A percentile compares a stretch with the other conserved stretches of the same genome.
phyloP scores from a whole-genome alignment of 2,113 vertebrate species.

The Chroicocephalus ridibundus region DNA sequence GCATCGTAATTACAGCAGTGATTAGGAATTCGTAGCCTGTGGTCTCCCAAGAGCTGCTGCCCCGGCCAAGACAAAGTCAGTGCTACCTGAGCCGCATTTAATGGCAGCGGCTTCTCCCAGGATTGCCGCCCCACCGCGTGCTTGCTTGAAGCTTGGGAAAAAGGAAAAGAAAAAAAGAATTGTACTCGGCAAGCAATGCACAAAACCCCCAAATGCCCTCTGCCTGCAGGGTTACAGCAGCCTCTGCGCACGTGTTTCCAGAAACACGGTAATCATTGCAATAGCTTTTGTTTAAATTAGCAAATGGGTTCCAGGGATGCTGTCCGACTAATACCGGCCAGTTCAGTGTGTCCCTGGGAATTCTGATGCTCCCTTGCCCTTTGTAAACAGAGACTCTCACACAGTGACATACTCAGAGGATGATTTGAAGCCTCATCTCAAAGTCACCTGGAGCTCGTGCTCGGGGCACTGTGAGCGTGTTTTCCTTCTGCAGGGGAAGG shows the following conservation, averaged over 20 bases:
- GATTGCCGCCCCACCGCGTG: background rate
- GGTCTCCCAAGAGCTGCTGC: background rate
- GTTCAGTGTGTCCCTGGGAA: background rate
- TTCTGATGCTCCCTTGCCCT: background rate
- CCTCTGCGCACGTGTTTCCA: background rate
- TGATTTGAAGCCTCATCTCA: background rate
- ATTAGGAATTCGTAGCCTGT: conserved; percentile 2
- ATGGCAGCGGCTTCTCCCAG: background rate
- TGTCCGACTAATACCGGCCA: background rate
- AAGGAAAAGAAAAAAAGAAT: background rate
- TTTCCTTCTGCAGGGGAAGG: background rate
- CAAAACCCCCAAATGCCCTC: background rate
- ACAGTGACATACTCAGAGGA: background rate
- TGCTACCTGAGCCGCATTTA: background rate
- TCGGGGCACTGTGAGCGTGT: background rate
- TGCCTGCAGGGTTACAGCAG: background rate
- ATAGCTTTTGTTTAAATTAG: background rate
- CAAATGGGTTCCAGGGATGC: background rate
- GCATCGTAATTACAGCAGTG: background rate
- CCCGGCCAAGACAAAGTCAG: background rate
- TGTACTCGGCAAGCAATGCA: background rate
- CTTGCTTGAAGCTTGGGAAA: background rate
- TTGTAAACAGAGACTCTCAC: background rate
- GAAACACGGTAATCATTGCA: background rate
- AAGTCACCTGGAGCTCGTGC: background rate